These are phyloP conservation scores for Steatocranus sp. DNA, from an alignment of 2,797 vertebrate genomes.

Conservation along the genomic window DNA sequence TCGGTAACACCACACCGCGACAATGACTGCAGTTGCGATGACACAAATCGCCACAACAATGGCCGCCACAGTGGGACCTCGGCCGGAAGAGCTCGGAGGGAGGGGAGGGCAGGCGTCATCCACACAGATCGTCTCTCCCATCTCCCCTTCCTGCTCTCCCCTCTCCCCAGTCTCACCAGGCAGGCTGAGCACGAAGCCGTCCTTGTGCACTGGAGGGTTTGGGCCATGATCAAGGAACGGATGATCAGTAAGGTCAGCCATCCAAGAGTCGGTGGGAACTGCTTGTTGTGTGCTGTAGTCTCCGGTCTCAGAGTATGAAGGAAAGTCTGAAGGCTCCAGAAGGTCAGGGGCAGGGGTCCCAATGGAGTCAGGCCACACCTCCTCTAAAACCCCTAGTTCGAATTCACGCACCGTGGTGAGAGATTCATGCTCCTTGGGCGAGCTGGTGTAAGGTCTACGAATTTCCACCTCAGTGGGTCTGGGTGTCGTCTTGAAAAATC, in stretches of 20 bases:
- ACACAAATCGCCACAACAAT: slow-evolving; percentile 80
- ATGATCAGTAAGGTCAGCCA: slow-evolving; percentile 51
- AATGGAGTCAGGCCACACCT: not conserved
- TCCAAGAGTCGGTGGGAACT: slow-evolving; percentile 58
- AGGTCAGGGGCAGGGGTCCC: not conserved
- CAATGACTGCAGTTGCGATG: slow-evolving; percentile 65
- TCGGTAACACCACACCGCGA: slow-evolving; percentile 87
- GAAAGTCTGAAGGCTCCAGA: slow-evolving; percentile 31
- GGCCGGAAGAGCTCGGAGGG: slow-evolving; percentile 66
- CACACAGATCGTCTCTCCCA: slow-evolving; percentile 65
- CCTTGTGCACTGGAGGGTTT: slow-evolving; percentile 20
- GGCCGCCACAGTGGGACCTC: slow-evolving; percentile 82
- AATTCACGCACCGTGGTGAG: not conserved
- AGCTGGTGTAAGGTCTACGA: slow-evolving; percentile 42
- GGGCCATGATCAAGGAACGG: slow-evolving; percentile 43
- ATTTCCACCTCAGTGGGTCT: slow-evolving; percentile 72
- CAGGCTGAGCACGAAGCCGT: slow-evolving; percentile 63
- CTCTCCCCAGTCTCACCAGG: slow-evolving; percentile 72
- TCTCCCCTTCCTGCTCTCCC: slow-evolving; percentile 66
- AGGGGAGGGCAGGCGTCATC: slow-evolving; percentile 69
- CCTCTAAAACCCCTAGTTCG: slow-evolving; percentile 29
- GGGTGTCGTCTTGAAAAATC: slow-evolving; percentile 40
- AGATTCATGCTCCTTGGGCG: slow-evolving; percentile 41
- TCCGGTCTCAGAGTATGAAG: slow-evolving; percentile 43
- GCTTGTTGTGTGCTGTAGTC: slow-evolving; percentile 60